These are phyloP conservation scores for Staurois parvus DNA, from an alignment of 2,797 vertebrate species.

Conservation along the genomic window DNA sequence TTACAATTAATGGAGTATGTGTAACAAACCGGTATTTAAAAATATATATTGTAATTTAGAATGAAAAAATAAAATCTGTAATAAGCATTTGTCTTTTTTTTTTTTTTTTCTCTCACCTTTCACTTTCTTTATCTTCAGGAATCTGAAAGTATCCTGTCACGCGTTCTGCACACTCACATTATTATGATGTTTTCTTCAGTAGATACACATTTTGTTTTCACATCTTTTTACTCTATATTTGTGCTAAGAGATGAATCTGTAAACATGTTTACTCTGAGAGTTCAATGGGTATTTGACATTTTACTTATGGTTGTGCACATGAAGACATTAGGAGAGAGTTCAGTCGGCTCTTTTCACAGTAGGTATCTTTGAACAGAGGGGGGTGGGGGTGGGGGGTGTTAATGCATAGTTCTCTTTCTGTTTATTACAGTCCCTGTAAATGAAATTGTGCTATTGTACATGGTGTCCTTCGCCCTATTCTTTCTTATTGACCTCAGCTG, in stretches of 20 bases:
- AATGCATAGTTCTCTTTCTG: background rate
- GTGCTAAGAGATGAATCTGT: background rate
- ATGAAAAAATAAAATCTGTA: no score
- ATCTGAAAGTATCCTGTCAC: no score
- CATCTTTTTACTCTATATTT: no score
- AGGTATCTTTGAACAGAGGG: conserved; percentile 12
- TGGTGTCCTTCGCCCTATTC: conserved; percentile 7
- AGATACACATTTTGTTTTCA: background rate
- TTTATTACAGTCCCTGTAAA: background rate
- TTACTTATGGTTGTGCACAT: conserved; percentile 49
- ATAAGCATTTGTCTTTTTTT: no score
- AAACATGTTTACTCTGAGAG: conserved; percentile 27
- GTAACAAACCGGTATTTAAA: no score
- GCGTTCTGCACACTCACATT: no score
- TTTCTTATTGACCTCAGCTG: conserved; percentile 12
- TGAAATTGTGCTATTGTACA: conserved; percentile 1
- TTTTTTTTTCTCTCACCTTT: no score
- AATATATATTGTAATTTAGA: no score
- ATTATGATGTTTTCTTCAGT: no score
- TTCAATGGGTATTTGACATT: conserved; percentile 39
- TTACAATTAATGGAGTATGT: no score
- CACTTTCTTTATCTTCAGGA: no score
- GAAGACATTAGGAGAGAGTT: conserved; percentile 1
- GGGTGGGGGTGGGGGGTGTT: no score
- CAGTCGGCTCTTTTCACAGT: conserved; percentile 17